Percentiles rank a stretch among this genome's conserved stretches.
Evolutionary conservation across 2,113 vertebrate species (phyloP).

Genomic region (Synodontis membranacea): DNA sequence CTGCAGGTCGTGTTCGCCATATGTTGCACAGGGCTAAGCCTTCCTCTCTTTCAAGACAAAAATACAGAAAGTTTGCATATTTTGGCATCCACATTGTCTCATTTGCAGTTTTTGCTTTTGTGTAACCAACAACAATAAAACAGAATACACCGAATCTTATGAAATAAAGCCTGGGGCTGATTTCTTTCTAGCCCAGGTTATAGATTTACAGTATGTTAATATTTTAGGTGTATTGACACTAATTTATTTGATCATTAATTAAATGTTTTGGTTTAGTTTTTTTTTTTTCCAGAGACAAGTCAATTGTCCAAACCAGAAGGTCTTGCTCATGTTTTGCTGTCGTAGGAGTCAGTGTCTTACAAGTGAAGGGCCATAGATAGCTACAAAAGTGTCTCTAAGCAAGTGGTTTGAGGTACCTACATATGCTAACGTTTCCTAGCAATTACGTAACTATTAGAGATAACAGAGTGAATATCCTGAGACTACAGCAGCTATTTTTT

Average conservation of each 20-base stretch:
- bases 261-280: not conserved
- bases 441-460: not conserved
- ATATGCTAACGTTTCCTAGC: not conserved
- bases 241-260: not conserved
- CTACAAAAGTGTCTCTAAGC: not conserved
- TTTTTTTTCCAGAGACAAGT: not conserved
- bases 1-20: not conserved
- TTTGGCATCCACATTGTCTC: not conserved
- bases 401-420: not conserved
- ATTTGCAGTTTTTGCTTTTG: not conserved
- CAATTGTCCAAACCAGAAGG: not conserved
- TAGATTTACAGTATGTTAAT: not conserved
- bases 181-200: not conserved
- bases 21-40: not conserved
- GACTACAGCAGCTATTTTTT: not conserved
- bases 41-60: not conserved
- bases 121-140: not conserved
- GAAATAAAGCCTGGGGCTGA: not conserved
- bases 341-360: not conserved
- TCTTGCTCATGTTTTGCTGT: not conserved
- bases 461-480: constrained; percentile 18
- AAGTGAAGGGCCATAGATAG: not conserved
- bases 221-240: not conserved
- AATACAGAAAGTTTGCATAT: not conserved
- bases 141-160: not conserved